Evolutionary conservation across 2,888 invertebrate species (phyloP).

Genomic region (Plutella xylostella): DNA sequence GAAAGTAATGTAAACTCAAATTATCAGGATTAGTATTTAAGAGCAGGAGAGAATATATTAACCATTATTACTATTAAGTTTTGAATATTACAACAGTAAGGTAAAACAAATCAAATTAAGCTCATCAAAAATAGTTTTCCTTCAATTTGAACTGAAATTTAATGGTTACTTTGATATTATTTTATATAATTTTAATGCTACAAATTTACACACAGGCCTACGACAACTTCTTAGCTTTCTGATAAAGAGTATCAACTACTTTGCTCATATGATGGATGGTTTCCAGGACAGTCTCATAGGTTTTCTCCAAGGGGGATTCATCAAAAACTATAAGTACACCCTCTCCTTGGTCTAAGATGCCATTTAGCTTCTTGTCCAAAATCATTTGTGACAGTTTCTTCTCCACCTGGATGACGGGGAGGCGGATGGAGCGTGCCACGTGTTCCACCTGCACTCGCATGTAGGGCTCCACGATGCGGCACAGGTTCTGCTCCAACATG

Average conservation of each 20-base stretch:
- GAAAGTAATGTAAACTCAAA: conserved; percentile 37
- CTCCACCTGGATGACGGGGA: conserved; percentile 92
- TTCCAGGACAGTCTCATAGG: conserved; percentile 96
- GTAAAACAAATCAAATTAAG: conserved; percentile 42
- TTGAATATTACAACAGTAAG: conserved; percentile 27
- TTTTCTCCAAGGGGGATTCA: conserved; percentile 93
- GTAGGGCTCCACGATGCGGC: conserved; percentile 98
- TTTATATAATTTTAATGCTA: conserved; percentile 54
- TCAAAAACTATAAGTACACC: conserved; percentile 98
- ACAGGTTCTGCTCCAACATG: conserved; percentile 99
- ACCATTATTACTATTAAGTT: conserved; percentile 24
- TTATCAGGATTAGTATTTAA: conserved; percentile 39
- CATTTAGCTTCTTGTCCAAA: conserved; percentile 96
- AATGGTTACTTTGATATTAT: conserved; percentile 59
- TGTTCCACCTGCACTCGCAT: conserved; percentile 95
- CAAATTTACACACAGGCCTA: conserved; percentile 64
- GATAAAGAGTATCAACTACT: conserved; percentile 98
- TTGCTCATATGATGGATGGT: conserved; percentile 99
- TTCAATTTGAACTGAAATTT: conserved; percentile 44
- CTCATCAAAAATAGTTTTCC: conserved; percentile 49
- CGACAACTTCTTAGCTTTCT: conserved; percentile 98
- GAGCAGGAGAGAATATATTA: conserved; percentile 25
- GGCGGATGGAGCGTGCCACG: conserved; percentile 90
- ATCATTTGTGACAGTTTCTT: conserved; percentile 99
- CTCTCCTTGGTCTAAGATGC: conserved; percentile 98